These are phyloP conservation scores for Mungos mungo DNA, from an alignment of 2,113 vertebrate genomes.

Conservation along the genomic window DNA sequence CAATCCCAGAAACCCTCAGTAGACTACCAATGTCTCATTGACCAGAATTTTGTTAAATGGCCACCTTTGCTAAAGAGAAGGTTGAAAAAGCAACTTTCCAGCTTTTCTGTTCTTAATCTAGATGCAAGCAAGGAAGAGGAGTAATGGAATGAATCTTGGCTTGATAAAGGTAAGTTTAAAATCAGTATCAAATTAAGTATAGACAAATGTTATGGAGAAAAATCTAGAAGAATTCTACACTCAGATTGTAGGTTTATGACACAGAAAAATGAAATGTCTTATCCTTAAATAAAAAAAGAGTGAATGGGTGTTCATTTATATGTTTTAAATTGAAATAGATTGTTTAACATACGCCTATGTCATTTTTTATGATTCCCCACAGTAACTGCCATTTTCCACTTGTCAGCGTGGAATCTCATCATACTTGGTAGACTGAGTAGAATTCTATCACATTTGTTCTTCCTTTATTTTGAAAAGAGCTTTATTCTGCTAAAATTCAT, in stretches of 20 bases:
- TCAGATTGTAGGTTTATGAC: background rate
- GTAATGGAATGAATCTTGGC: background rate
- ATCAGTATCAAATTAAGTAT: constrained; percentile 40
- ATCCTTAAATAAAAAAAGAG: background rate
- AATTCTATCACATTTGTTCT: background rate
- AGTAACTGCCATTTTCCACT: constrained; percentile 1
- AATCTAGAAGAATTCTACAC: background rate
- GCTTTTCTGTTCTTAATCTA: background rate
- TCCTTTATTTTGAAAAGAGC: constrained; percentile 32
- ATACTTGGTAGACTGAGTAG: background rate
- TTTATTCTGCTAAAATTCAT: constrained; percentile 37
- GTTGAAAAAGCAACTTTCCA: background rate
- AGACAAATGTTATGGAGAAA: background rate
- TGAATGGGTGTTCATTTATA: background rate
- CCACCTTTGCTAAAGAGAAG: background rate
- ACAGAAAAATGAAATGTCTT: background rate
- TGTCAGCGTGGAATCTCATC: background rate
- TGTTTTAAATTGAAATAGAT: constrained; percentile 40
- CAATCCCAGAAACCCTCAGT: background rate
- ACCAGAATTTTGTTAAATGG: background rate
- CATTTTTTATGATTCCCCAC: background rate
- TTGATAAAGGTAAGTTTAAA: constrained; percentile 28
- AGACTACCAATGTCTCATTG: background rate
- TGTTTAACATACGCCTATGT: background rate
- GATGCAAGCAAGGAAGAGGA: constrained; percentile 16